Conservation (phyloP, 2,888 invertebrate genomes). For the Drosophila borborema region DNA sequence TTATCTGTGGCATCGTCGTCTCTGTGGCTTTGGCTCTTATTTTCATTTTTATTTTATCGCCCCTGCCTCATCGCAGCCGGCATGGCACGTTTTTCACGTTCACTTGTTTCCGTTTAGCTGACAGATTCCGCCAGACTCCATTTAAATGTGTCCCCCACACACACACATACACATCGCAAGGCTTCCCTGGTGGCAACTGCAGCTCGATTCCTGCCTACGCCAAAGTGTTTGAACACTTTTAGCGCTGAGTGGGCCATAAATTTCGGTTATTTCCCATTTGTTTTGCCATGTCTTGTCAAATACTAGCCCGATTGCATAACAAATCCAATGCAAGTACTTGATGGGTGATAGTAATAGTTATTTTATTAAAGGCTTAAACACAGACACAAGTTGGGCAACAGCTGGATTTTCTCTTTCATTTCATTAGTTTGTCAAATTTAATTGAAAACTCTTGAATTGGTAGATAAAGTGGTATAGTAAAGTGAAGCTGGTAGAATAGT, state of each 20-base stretch:
- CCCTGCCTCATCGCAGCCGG: conserved; percentile 25
- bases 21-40: conserved; percentile 13
- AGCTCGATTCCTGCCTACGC: conserved; percentile 46
- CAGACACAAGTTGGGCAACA: background rate
- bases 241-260: conserved; percentile 69
- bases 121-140: conserved; percentile 46
- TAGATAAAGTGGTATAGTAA: too few species aligned
- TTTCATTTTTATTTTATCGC: conserved; percentile 41
- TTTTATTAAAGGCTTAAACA: conserved; percentile 42
- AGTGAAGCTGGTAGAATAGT: too few species aligned
- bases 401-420: background rate
- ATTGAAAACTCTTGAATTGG: background rate
- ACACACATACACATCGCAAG: background rate
- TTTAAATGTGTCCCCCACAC: conserved; percentile 17
- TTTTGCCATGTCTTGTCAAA: conserved; percentile 40
- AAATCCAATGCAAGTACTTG: conserved; percentile 17
- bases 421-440: background rate
- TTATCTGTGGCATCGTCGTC: conserved; percentile 8
- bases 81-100: conserved; percentile 75
- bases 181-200: conserved; percentile 13
- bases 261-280: conserved; percentile 51
- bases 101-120: conserved; percentile 69
- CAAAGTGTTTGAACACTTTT: conserved; percentile 44
- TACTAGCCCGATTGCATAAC: conserved; percentile 62
- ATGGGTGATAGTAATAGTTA: conserved; percentile 22